Conservation (phyloP, 2,113 vertebrate species). For the Pelusios castaneus region DNA sequence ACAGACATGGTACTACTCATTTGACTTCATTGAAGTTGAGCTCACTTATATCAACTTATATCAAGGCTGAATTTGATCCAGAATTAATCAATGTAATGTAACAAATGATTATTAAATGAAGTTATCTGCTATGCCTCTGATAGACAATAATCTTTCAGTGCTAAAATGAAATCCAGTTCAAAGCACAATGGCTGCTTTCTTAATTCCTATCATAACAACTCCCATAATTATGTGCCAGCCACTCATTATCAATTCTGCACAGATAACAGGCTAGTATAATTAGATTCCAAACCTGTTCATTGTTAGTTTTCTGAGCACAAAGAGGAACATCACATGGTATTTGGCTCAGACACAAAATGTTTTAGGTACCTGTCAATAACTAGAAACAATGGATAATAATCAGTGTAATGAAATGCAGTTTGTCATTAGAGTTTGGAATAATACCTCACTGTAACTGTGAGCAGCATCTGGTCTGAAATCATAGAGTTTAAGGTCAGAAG, state of each 20-base stretch:
- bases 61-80: background rate
- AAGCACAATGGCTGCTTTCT: background rate
- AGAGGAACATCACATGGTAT: background rate
- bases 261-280: slow-evolving; percentile 4
- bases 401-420: background rate
- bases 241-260: slow-evolving; percentile 27
- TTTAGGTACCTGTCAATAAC: background rate
- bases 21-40: background rate
- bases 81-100: background rate
- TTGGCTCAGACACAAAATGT: background rate
- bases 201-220: background rate
- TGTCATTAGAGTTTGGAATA: background rate
- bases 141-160: background rate
- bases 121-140: background rate
- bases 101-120: background rate
- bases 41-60: background rate
- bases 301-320: background rate
- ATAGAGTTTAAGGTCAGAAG: no score
- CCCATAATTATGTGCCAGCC: background rate
- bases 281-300: background rate
- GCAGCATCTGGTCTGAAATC: background rate
- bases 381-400: background rate
- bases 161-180: background rate
- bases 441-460: background rate
- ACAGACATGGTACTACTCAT: rapidly evolving